Evolutionary conservation across 2,888 invertebrate species (phyloP), one percentile per base, ranked within the genome.

Genomic region (Melolontha melolontha): DNA sequence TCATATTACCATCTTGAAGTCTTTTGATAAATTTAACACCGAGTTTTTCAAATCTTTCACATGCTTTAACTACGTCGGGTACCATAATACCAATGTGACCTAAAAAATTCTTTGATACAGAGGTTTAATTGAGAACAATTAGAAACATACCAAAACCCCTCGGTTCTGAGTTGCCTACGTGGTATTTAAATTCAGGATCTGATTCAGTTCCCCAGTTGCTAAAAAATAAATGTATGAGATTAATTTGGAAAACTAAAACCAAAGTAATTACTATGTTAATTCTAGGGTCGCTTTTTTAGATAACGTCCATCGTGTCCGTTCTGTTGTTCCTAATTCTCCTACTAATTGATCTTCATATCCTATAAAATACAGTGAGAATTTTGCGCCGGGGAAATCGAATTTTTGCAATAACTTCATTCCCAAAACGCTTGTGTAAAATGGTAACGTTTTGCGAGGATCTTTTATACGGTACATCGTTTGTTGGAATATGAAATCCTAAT

Each of bases 401-500:
- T 96, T 96, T 71, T 94, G 91, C 57, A 98, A 84, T 47, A 97
- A 84, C 10, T 90, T 91, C 97, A 97, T 97, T 5, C 97, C 97
- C 0, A 98, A 85, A 0, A 97, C 92, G 59, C 92, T 90, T 0
- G 95, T 93, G 84, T 97, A 97, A 82, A 98, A 97, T 0, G 95
- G 93, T 52, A 98, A 83, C 0, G 95, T 93, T 73, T 89, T 90
- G 70, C 89, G 88, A 0, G 97, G 97, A 81, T 98, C 96, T 80
- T 97, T 97, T 71, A 97, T 95, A 40, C 97, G 89, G 80, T 93
- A 93, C 97, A 98, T 98, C 0, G 97, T 97, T 87, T 98, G 97
- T 86, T 97, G 97, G 84, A 97, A 93, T 75, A 97, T 88, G 81
- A 94, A 97, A 67, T 94, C 94, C 92, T 95, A 84, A 40, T 81